Base-by-base conservation (phyloP, 1,140 invertebrate species). In the Polypedilum vanderplanki region DNA sequence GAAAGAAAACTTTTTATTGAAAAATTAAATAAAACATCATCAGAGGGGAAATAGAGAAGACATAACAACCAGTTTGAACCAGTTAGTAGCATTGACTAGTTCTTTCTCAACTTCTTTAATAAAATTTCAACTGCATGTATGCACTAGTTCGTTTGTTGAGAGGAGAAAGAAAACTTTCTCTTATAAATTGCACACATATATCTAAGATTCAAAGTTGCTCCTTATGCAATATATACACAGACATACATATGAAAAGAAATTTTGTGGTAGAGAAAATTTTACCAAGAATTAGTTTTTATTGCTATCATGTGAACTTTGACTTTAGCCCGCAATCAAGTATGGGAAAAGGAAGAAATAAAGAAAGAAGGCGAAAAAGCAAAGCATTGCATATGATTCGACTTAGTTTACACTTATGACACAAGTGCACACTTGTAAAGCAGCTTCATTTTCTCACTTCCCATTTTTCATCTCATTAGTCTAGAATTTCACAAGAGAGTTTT, bases 11-110 rank as follows among this genome's bases (percentile, higher is more conserved):
- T 57, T 57, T 57, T 57, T 57, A 57, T 57, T 57, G 46, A 57
- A 57, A 57, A 57, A 57, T 57, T 57, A 57, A 57, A 57, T 57
- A 57, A 57, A 57, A 57, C 46, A 57, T 57, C 46, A 57, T 57
- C 46, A 57, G 46, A n/a, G 12, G 46, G 46, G 46, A 57, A 57
- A 57, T 57, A n/a, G 12, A 57, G 46, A 57, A 57, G 12, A 15
- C 10, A 57, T 57, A 57, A 57, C 46, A 57, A n/a, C 10, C 12
- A 57, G 46, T 57, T 57, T 57, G 46, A 57, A 57, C 46, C 15
- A 57, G 9, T 57, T 57, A 57, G 46, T 15, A 57, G 46, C 24
- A 33, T 15, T 12, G 46, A 57, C 46, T 46, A 33, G 1, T 57
- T 57, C 46, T 15, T 57, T 12, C 3, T 1, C n/a, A 57, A 15